Evolutionary conservation across 2,113 vertebrate genomes (phyloP).

Genomic region (Microcebus ravelobensis): DNA sequence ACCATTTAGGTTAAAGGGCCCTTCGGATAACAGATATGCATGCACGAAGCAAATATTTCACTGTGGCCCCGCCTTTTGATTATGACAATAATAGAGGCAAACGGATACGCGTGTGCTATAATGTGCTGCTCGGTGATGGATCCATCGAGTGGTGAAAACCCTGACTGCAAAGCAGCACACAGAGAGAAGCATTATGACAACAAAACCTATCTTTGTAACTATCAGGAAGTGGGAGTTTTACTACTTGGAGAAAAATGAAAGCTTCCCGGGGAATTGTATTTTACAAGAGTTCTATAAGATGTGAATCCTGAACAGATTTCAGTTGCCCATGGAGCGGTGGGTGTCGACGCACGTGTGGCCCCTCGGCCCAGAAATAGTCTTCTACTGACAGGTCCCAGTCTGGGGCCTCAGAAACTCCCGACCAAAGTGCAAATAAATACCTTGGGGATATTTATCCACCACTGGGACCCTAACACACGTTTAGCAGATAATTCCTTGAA

Average conservation of each 20-base stretch:
- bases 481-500: background rate
- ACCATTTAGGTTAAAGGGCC: constrained; percentile 89
- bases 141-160: constrained; percentile 59
- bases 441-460: background rate
- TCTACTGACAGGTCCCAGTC: background rate
- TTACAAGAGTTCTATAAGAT: constrained; percentile 51
- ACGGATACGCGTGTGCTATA: constrained; percentile 80
- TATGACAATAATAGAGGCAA: constrained; percentile 84
- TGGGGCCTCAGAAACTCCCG: background rate
- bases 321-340: background rate
- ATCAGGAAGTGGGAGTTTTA: constrained; percentile 57
- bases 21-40: constrained; percentile 88
- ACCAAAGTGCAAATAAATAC: constrained; percentile 16
- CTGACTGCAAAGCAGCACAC: constrained; percentile 78
- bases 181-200: constrained; percentile 63
- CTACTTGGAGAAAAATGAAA: constrained; percentile 68
- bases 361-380: background rate
- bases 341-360: background rate
- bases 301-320: constrained; percentile 17
- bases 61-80: constrained; percentile 86
- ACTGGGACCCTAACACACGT: background rate
- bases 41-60: constrained; percentile 87
- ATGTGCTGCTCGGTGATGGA: constrained; percentile 80
- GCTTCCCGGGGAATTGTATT: constrained; percentile 58
- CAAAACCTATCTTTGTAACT: constrained; percentile 62